A percentile compares a stretch with the other conserved stretches of the same genome.
These are phyloP conservation scores for Euthynnus affinis DNA, from an alignment of 2,797 vertebrate species.

Conservation along the genomic window DNA sequence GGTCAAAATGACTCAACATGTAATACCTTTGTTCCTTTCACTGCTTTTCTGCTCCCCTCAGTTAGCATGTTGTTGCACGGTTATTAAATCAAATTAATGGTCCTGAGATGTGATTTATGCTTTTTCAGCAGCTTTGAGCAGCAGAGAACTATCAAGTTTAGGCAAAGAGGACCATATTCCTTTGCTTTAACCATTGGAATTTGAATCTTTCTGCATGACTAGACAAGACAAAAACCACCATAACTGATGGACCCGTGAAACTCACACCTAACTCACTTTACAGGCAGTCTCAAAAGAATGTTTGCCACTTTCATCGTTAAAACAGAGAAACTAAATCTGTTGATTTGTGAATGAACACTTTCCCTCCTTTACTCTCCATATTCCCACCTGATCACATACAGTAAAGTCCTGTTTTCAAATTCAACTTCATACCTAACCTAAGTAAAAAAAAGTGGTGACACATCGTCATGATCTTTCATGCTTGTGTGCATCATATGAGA, in stretches of 20 bases:
- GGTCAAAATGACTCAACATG: slow-evolving; percentile 11
- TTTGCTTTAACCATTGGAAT: background rate
- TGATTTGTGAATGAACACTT: no score
- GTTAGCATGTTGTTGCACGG: background rate
- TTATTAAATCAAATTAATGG: slow-evolving; percentile 3
- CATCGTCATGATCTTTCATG: background rate
- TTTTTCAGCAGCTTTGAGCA: slow-evolving; percentile 13
- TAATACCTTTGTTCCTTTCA: background rate
- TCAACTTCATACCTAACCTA: slow-evolving; percentile 9
- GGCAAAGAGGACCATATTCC: background rate
- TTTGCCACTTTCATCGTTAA: no score
- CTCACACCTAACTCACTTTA: background rate
- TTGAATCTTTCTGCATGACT: background rate
- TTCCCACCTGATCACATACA: no score
- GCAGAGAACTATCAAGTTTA: slow-evolving; percentile 24
- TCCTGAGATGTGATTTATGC: background rate
- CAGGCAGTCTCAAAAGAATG: no score
- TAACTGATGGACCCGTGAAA: no score
- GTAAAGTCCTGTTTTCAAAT: slow-evolving; percentile 12
- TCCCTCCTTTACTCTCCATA: no score
- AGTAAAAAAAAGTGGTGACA: background rate
- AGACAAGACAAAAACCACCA: slow-evolving; percentile 1
- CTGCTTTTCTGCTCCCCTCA: slow-evolving; percentile 9
- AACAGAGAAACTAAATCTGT: no score
- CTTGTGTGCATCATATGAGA: background rate